These are phyloP conservation scores for Micrastur ruficollis DNA, from an alignment of 2,797 vertebrate genomes.

Conservation along the genomic window DNA sequence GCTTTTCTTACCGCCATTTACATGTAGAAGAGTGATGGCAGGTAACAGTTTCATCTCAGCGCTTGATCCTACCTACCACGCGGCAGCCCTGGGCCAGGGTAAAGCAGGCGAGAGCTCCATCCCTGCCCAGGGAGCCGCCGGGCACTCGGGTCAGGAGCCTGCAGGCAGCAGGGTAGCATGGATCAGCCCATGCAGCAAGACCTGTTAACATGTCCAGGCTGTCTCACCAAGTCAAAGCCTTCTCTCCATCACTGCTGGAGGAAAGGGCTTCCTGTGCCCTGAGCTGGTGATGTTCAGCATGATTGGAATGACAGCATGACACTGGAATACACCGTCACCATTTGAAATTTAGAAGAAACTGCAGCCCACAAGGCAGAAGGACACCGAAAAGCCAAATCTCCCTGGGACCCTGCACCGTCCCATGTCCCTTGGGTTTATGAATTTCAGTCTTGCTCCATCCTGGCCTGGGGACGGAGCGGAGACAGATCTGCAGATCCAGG, in stretches of 20 bases:
- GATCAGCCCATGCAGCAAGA: not conserved
- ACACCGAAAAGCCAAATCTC: not conserved
- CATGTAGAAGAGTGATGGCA: accelerated
- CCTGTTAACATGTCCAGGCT: accelerated
- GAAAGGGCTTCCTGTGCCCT: not conserved
- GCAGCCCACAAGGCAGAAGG: not conserved
- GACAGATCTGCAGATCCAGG: not conserved
- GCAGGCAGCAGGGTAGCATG: not conserved
- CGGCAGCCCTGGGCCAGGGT: not conserved
- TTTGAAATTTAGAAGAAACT: not conserved
- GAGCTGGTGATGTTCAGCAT: not conserved
- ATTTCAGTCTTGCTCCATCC: not conserved
- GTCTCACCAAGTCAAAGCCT: not conserved
- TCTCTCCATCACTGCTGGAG: not conserved
- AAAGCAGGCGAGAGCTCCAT: not conserved
- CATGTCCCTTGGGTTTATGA: accelerated
- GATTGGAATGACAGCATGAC: no score
- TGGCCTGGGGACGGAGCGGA: not conserved
- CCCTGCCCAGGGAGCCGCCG: not conserved
- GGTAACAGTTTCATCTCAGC: not conserved
- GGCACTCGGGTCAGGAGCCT: not conserved
- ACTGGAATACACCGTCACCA: accelerated
- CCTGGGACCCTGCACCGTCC: accelerated
- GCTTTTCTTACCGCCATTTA: not conserved
- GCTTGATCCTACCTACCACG: accelerated